phyloP scores from a whole-genome alignment of 2,888 invertebrate species.

The Malthinus seriepunctatus region DNA sequence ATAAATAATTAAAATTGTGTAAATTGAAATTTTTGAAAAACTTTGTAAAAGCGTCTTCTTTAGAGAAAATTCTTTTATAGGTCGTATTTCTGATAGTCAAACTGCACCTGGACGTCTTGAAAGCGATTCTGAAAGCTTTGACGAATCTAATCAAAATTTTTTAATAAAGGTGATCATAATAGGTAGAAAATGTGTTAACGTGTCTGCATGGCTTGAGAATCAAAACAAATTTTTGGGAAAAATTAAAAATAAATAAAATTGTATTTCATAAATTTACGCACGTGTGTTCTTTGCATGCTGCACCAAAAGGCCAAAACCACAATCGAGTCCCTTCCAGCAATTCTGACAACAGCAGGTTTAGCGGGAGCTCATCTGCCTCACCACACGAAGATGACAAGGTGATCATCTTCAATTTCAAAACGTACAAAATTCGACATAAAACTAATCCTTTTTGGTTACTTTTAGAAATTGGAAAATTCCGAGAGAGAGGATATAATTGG shows the following conservation, averaged over 20 bases:
- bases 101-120: constrained; percentile 55
- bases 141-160: constrained; percentile 22
- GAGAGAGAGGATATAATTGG: constrained; percentile 65
- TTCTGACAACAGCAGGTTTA: constrained; percentile 35
- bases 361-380: constrained; percentile 38
- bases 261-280: constrained; percentile 36
- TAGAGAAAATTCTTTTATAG: constrained; percentile 23
- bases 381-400: constrained; percentile 28
- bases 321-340: constrained; percentile 42
- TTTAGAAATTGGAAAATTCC: constrained; percentile 58
- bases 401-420: neutral
- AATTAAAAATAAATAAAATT: neutral
- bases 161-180: constrained; percentile 25
- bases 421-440: neutral
- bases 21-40: too few species aligned
- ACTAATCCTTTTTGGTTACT: neutral
- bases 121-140: constrained; percentile 30
- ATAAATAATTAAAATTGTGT: too few species aligned
- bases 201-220: constrained; percentile 4
- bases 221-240: too few species aligned
- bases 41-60: too few species aligned
- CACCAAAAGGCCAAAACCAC: constrained; percentile 41
- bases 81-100: constrained; percentile 47
- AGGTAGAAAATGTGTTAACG: constrained; percentile 19
- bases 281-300: constrained; percentile 45